Evolutionary conservation across 2,888 invertebrate species (phyloP).

Genomic region (Mesorhabditis belari): DNA sequence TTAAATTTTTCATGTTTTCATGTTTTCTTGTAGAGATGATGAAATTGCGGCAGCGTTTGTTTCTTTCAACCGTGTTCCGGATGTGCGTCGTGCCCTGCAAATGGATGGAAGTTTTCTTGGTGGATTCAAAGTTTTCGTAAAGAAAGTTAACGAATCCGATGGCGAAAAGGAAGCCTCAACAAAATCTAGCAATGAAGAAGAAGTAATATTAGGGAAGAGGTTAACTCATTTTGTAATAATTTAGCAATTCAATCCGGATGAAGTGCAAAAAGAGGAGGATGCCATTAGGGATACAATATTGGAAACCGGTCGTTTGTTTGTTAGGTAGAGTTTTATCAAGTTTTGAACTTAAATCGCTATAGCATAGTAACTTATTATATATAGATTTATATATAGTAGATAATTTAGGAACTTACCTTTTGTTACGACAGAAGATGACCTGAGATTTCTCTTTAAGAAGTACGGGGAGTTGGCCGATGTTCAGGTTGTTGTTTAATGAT

Average conservation of each 20-base stretch:
- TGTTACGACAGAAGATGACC: slow-evolving; percentile 74
- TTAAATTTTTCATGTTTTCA: background rate
- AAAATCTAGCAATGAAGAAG: background rate
- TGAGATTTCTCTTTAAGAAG: slow-evolving; percentile 71
- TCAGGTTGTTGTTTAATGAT: slow-evolving; percentile 60
- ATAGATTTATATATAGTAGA: no score
- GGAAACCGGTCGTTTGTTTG: slow-evolving; percentile 78
- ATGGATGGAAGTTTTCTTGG: slow-evolving; percentile 41
- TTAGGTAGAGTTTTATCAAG: slow-evolving; percentile 53
- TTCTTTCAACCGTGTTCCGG: slow-evolving; percentile 38
- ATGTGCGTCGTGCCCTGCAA: slow-evolving; percentile 35
- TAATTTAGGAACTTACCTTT: slow-evolving; percentile 75
- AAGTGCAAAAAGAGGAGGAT: slow-evolving; percentile 10
- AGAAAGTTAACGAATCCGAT: slow-evolving; percentile 3
- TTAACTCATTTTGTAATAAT: background rate
- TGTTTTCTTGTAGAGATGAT: slow-evolving; percentile 16
- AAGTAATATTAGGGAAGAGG: background rate
- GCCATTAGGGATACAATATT: slow-evolving; percentile 32
- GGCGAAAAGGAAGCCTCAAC: slow-evolving; percentile 1
- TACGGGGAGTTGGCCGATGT: slow-evolving; percentile 57
- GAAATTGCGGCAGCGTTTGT: slow-evolving; percentile 32
- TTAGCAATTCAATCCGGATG: background rate
- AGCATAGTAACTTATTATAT: no score
- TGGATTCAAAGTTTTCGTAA: slow-evolving; percentile 35
- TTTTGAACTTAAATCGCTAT: no score